These are phyloP conservation scores for Diarsia mendica DNA, from an alignment of 2,888 invertebrate genomes.

Conservation along the genomic window DNA sequence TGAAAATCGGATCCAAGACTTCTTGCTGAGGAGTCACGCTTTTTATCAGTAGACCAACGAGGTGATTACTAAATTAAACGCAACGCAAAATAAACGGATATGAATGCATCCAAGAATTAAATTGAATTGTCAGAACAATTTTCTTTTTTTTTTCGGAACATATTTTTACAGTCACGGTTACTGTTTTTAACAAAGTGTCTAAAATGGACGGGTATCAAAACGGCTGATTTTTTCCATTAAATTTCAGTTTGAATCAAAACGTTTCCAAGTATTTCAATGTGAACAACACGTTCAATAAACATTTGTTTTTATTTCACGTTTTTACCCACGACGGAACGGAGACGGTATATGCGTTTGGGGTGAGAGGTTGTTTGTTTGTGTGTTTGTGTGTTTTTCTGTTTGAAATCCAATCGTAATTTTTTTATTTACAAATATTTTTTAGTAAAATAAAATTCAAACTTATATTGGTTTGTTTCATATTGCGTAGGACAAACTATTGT, in stretches of 20 bases:
- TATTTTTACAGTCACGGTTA: background rate
- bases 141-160: slow-evolving; percentile 17
- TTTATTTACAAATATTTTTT: slow-evolving; percentile 1
- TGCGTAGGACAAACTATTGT: background rate
- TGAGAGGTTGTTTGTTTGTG: too few species aligned
- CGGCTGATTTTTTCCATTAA: slow-evolving; percentile 20
- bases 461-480: background rate
- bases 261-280: slow-evolving; percentile 23
- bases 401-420: slow-evolving; percentile 6
- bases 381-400: too few species aligned
- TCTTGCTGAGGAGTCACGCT: background rate
- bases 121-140: background rate
- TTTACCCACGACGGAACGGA: too few species aligned
- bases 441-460: background rate
- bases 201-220: slow-evolving; percentile 10
- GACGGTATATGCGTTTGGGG: too few species aligned
- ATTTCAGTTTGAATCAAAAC: slow-evolving; percentile 30
- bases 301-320: slow-evolving; percentile 7
- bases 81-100: background rate
- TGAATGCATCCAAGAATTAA: background rate
- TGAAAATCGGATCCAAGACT: too few species aligned
- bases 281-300: slow-evolving; percentile 3
- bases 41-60: background rate
- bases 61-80: background rate
- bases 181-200: slow-evolving; percentile 17